Evolutionary conservation across 2,113 vertebrate species (phyloP).

Genomic region (Podarcis cretensis): DNA sequence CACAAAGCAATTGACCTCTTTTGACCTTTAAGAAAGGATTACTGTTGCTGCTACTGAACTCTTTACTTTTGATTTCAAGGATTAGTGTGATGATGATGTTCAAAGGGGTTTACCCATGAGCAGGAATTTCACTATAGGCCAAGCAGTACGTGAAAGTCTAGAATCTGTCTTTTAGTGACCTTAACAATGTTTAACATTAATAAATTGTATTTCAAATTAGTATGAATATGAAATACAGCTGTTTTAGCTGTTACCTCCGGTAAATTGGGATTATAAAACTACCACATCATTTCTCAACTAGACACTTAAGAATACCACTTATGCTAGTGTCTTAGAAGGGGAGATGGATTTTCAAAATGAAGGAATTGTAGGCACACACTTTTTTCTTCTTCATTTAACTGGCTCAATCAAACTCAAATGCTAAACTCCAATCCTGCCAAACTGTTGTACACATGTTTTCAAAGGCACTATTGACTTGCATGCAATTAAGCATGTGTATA

Average conservation of each 20-base stretch:
- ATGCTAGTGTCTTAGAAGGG: conserved; percentile 20
- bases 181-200: not conserved
- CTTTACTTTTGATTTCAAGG: not conserved
- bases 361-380: fast-evolving
- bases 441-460: conserved; percentile 3
- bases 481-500: conserved; percentile 12
- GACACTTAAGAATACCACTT: not conserved
- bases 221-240: not conserved
- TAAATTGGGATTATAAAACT: not conserved
- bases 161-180: not conserved
- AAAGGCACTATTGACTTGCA: not conserved
- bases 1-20: not conserved
- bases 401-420: not conserved
- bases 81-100: not conserved
- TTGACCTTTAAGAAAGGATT: not conserved
- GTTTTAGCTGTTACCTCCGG: not conserved
- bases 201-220: not conserved
- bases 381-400: not conserved
- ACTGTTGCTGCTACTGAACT: conserved; percentile 6
- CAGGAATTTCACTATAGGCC: conserved; percentile 21
- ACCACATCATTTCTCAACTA: not conserved
- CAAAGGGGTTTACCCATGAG: not conserved
- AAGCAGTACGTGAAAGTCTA: conserved; percentile 25
- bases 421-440: not conserved
- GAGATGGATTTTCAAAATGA: not conserved